Base-by-base conservation (phyloP, 1,140 invertebrate species). In the Eurosta solidaginis region DNA sequence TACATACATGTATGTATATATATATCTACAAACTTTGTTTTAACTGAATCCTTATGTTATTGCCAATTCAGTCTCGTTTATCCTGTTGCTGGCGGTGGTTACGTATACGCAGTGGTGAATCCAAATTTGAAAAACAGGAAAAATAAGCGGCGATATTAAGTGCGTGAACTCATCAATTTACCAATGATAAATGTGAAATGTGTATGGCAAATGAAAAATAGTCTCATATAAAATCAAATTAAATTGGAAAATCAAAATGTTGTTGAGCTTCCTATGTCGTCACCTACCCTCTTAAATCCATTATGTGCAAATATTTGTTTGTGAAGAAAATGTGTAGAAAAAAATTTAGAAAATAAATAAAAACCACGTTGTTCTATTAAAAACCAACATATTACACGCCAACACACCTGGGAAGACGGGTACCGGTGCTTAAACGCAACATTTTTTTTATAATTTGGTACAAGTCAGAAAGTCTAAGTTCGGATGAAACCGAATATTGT, bases 111-210 rank as follows among this genome's bases (percentile, higher is more conserved):
- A 29, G 1, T 40, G 59, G 33, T 40, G 33, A 33, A 7, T 33
- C 20, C 9, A 52, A 9, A 59, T 12, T 10, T 12, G 27, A 29
- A 29, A 10, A 29, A 12, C 25, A 54, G 29, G 25, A 20, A 10
- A 10, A 10, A 17, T 29, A 27, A 20, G 10, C 25, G 27, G 27
- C 20, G 14, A 22, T n/a, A n/a, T n/a, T n/a, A 68, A 42, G 59
- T 68, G 59, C 59, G 33, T 68, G 59, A 42, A 68, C 36, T 68
- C 36, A 68, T 68, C n/a, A 40, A 68, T 68, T 42, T 68, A 20
- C 1, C 5, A 20, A 20, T n/a, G 9, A 68, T 40, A 20, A 68
- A 68, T 68, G 27, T 22, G 59, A 36, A 20, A 40, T n/a, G 14
- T n/a, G 22, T 22, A 68, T 40, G 6, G 33, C 7, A 3, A 12